Evolutionary conservation across 2,888 invertebrate genomes (phyloP), one percentile per base, ranked within the genome.

Genomic region (Cerastis rubricosa): DNA sequence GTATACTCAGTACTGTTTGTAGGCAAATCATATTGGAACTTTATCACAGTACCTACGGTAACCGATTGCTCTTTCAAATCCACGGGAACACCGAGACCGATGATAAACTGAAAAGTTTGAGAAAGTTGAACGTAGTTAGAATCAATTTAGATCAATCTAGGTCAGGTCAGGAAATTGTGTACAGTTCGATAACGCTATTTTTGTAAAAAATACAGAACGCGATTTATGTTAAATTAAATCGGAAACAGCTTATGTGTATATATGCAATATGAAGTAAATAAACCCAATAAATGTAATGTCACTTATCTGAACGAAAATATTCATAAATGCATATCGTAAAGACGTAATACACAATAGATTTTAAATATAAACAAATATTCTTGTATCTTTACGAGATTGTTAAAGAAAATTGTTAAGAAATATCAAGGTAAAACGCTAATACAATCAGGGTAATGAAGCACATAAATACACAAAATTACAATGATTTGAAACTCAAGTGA

Each of bases 1-100:
- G 97, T 97, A 85, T 97, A 97, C 89, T 97, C 96, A 0, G 97
- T 93, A 85, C 97, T 97, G 89, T 98, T 98, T 73, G 97, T 97
- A 11, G 98, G 98, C 79, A 98, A 92, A 81, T 97, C 95, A 92
- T 98, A 98, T 92, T 97, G 97, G 82, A 97, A 97, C 92, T 98
- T 98, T 47, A 98, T 97, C 29, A 97, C 97, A 17, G 97, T 97
- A 1, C 98, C 98, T 54, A 97, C 96, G 22, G 97, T 97, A 11
- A 98, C 97, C 85, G 97, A 96, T 85, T 97, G 96, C 89, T 97
- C 97, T 91, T 97, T 97, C 25, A 97, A 93, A 89, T 97, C 97
- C 47, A 98, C 97, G 4, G 98, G 98, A 45, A 98, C 94, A 90
- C 98, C 98, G 76, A 98, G 94, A 89, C 98, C 98, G 71, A 97